phyloP scores from a whole-genome alignment of 2,113 vertebrate genomes.

The Rhynchopsitta pachyrhyncha region DNA sequence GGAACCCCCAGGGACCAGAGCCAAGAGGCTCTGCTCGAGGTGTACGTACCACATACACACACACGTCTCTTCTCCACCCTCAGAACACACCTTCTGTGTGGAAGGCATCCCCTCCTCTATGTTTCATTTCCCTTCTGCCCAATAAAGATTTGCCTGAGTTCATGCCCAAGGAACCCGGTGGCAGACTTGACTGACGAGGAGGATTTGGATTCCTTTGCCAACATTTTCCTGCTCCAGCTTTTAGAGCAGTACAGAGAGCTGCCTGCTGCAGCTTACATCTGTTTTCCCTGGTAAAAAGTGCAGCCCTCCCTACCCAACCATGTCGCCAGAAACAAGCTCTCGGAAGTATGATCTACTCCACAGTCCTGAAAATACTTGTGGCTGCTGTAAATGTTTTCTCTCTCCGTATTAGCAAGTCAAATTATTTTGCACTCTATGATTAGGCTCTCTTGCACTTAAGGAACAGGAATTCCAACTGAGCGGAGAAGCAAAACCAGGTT shows the following conservation, averaged over 20 bases:
- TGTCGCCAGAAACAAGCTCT: conserved; percentile 46
- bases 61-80: neutral
- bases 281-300: conserved; percentile 16
- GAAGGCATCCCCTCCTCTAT: neutral
- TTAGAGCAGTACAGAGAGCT: neutral
- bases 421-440: conserved; percentile 69
- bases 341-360: neutral
- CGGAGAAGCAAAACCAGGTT: conserved; percentile 40
- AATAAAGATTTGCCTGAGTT: conserved; percentile 14
- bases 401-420: conserved; percentile 72
- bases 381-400: conserved; percentile 65
- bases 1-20: neutral
- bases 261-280: neutral
- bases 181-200: neutral
- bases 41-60: neutral
- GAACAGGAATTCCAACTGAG: conserved; percentile 63
- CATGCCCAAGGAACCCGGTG: neutral
- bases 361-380: conserved; percentile 68
- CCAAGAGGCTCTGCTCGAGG: neutral
- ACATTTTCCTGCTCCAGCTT: neutral
- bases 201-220: neutral
- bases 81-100: conserved; percentile 26
- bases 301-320: conserved; percentile 26
- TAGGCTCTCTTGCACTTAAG: conserved; percentile 69
- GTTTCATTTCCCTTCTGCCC: neutral